Conservation (phyloP, 1,140 invertebrate species). For the Matsumurasca onukii region DNA sequence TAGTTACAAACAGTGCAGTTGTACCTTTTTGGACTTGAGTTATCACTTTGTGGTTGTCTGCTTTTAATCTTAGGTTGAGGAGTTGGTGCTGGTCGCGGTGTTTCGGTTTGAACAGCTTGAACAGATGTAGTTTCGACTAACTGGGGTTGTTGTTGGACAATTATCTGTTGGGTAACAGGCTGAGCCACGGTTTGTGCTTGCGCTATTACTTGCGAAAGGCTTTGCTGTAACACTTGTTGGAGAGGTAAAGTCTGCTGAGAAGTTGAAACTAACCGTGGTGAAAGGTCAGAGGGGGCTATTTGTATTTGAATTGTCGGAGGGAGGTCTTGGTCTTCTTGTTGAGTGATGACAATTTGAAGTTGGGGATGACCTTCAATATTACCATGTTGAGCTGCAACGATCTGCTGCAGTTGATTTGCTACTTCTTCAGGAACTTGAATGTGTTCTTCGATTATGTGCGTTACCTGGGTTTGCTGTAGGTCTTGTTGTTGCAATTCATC, state of each 20-base stretch:
- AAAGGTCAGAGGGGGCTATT: constrained; percentile 11
- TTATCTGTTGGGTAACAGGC: constrained; percentile 8
- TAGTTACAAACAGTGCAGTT: constrained; percentile 84
- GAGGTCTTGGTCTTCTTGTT: constrained; percentile 18
- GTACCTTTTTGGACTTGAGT: constrained; percentile 64
- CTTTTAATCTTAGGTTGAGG: not conserved
- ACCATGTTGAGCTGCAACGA: constrained; percentile 17
- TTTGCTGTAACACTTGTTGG: constrained; percentile 28
- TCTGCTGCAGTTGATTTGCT: constrained; percentile 14
- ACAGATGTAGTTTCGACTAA: constrained; percentile 31
- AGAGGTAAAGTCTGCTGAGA: constrained; percentile 15
- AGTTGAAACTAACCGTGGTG: constrained; percentile 14
- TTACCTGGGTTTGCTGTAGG: constrained; percentile 4
- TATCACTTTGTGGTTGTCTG: constrained; percentile 24
- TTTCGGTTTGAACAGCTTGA: not conserved
- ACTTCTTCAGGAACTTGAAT: constrained; percentile 39
- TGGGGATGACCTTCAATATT: constrained; percentile 3
- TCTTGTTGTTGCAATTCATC: constrained; percentile 32
- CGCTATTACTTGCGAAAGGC: not conserved
- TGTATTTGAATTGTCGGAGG: constrained; percentile 23
- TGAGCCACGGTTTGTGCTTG: constrained; percentile 7
- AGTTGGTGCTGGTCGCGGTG: not conserved
- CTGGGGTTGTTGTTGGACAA: constrained; percentile 13
- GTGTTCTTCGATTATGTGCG: constrained; percentile 22
- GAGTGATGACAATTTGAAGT: constrained; percentile 15